Percentiles rank a stretch among this genome's conserved stretches.
Evolutionary conservation across 2,113 vertebrate genomes (phyloP).

Genomic region (Micromys minutus): DNA sequence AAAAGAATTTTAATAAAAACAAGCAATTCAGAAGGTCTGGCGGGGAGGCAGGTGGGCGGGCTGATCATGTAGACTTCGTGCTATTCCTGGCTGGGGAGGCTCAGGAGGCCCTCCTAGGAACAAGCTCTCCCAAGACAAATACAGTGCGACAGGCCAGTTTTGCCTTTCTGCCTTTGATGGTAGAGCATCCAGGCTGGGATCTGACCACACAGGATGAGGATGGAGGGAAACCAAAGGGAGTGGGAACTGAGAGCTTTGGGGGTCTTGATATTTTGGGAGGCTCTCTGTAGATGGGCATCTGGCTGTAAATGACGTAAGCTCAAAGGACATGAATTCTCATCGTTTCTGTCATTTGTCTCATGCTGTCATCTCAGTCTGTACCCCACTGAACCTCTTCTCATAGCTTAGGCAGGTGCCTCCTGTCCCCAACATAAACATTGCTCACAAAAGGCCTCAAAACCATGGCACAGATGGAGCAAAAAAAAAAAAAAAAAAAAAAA

Average conservation of each 20-base stretch:
- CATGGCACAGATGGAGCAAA: slow-evolving; percentile 32
- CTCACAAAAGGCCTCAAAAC: neutral
- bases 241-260: neutral
- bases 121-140: slow-evolving; percentile 72
- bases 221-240: neutral
- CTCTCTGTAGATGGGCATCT: neutral
- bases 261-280: neutral
- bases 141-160: slow-evolving; percentile 61
- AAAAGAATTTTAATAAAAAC: slow-evolving; percentile 94
- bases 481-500: slow-evolving; percentile 65
- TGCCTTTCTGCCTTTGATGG: slow-evolving; percentile 37
- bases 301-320: neutral
- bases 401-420: slow-evolving; percentile 34
- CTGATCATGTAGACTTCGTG: neutral
- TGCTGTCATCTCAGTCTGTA: neutral
- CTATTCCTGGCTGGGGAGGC: slow-evolving; percentile 62
- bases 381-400: too few relatives aligned
- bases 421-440: neutral
- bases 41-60: slow-evolving; percentile 52
- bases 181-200: slow-evolving; percentile 29
- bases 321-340: neutral
- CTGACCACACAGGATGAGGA: slow-evolving; percentile 52
- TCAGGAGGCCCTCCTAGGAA: slow-evolving; percentile 60
- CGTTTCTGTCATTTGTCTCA: slow-evolving; percentile 32
- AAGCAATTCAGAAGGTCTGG: slow-evolving; percentile 83